phyloP scores from a whole-genome alignment of 2,113 vertebrate species.

The Myotis davidii region DNA sequence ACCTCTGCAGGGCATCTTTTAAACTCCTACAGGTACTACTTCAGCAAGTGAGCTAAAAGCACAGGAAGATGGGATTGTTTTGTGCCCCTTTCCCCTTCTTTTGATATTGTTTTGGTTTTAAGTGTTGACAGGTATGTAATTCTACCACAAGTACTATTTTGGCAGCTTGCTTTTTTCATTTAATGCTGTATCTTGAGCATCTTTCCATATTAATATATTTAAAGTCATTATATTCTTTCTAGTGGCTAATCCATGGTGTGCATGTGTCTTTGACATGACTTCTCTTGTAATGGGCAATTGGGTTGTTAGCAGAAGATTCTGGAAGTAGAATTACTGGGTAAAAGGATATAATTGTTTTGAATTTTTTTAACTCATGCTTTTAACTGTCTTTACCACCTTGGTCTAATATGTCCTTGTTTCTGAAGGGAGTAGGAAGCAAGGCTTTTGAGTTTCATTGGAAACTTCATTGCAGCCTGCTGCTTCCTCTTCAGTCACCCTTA shows the following conservation, averaged over 20 bases:
- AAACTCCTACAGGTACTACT: not conserved
- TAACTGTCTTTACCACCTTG: not conserved
- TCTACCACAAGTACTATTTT: not conserved
- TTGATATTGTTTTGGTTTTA: not conserved
- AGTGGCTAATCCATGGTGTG: not conserved
- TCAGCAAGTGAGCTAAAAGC: not conserved
- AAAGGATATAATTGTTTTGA: not conserved
- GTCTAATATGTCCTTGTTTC: not conserved
- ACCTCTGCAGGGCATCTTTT: not conserved
- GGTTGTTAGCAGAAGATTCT: conserved; percentile 1
- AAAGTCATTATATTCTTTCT: not conserved
- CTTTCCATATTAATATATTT: not conserved
- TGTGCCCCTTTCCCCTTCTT: not conserved
- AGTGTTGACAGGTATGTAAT: not conserved
- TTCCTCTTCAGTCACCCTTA: not conserved
- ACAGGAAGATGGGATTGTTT: not conserved
- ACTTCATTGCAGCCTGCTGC: not conserved
- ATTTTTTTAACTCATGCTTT: conserved; percentile 1
- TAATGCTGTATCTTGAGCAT: not conserved
- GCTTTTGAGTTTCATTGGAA: not conserved
- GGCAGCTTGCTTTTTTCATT: not conserved
- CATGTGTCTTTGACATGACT: not conserved
- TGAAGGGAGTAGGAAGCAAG: not conserved
- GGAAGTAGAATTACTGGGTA: conserved; percentile 24
- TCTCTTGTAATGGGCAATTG: not conserved